Evolutionary conservation across 64 coral and sea anemone species (phyloP), one percentile per base, ranked within the genome.

Genomic region (Actinia tenebrosa): DNA sequence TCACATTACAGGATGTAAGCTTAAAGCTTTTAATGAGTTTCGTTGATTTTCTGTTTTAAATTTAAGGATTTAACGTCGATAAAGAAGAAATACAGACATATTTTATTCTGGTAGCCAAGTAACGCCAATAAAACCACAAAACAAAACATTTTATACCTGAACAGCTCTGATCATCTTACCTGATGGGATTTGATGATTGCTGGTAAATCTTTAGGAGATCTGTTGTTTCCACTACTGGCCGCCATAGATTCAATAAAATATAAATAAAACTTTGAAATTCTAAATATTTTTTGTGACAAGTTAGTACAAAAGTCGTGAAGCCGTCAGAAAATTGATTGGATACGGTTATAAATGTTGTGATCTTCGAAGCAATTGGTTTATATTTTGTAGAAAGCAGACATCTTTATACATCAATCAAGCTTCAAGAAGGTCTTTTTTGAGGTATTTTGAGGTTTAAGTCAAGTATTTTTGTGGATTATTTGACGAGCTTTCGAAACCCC

Each of bases 161-260:
- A 50, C 47, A 50, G 47, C 47, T 66, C 20, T 66, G n/a, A 45
- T 62, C 19, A 63, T 80, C 88, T 80, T 89, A 93, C 88, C 61
- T 93, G 85, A 52, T 84, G 77, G 14, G 87, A 82, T 45, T 88
- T 89, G 27, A 87, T 52, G 20, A 89, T 53, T 7, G 56, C 84
- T 16, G 72, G 84, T 2, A 93, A 84, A 27, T 89, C 84, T 55
- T 83, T 86, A 16, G 92, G 77, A 19, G 92, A 93, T 54, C 60
- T 93, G 81, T 84, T 83, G 37, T 82, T 80, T 83, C 79, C 87
- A 83, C 88, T 54, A 83, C 85, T 93, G 30, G 92, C 89, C 72
- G 92, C 77, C 92, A 93, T 93, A 27, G 16, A 7, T 79, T 79
- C 3, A 79, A 79, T 79, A 37, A 13, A 4, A 42, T 37, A 42